Conservation (phyloP, 2,888 invertebrate species). For the Gortyna flavago region DNA sequence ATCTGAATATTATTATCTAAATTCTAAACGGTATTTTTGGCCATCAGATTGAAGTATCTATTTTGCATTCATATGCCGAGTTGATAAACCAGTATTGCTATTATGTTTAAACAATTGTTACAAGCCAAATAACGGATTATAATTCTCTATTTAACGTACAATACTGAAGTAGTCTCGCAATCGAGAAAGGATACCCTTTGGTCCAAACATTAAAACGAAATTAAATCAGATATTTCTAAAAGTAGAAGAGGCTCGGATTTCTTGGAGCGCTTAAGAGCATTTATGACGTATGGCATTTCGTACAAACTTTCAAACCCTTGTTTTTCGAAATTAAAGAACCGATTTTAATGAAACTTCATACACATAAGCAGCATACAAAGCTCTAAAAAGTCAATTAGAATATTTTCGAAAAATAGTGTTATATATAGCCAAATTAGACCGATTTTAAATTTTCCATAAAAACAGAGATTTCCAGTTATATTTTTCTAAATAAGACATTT, state of each 20-base stretch:
- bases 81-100: conserved; percentile 15
- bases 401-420: too few species aligned
- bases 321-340: too few species aligned
- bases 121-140: conserved; percentile 9
- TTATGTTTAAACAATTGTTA: conserved; percentile 27
- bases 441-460: too few species aligned
- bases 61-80: conserved; percentile 12
- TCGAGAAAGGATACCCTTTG: neutral
- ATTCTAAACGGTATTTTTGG: conserved; percentile 15
- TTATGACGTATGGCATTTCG: too few species aligned
- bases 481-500: too few species aligned
- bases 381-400: too few species aligned
- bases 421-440: too few species aligned
- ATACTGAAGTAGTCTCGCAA: neutral
- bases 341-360: too few species aligned
- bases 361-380: too few species aligned
- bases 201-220: conserved; percentile 4
- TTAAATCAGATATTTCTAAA: neutral
- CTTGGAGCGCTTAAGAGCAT: too few species aligned
- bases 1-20: conserved; percentile 24
- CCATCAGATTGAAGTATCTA: neutral
- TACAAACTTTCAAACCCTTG: too few species aligned
- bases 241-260: conserved; percentile 2
- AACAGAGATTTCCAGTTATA: too few species aligned
- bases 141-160: conserved; percentile 1